Evolutionary conservation across 1,140 invertebrate genomes (phyloP).

Genomic region (Bombus huntii): DNA sequence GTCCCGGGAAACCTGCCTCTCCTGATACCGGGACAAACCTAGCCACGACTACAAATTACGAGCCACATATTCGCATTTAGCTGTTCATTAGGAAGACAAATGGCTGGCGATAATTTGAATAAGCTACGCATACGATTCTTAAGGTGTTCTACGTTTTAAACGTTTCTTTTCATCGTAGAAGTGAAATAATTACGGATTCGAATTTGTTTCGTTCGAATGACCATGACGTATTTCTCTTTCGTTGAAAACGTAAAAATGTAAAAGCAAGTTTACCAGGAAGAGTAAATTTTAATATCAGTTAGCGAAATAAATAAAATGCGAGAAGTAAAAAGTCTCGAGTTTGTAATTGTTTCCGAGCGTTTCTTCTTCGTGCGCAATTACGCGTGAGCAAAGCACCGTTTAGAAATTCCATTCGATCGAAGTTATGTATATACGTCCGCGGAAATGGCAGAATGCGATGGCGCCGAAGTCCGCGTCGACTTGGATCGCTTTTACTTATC

Average conservation of each 20-base stretch:
- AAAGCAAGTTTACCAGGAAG: not conserved
- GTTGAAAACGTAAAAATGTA: not conserved
- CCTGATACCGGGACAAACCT: slow-evolving; percentile 19
- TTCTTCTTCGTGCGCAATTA: not conserved
- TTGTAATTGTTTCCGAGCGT: not conserved
- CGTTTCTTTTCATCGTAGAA: not conserved
- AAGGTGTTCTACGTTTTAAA: not conserved
- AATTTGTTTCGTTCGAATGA: not conserved
- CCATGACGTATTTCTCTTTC: not conserved
- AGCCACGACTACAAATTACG: slow-evolving; percentile 20
- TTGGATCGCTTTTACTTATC: slow-evolving; percentile 48
- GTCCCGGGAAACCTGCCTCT: slow-evolving; percentile 37
- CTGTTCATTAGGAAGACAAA: slow-evolving; percentile 1
- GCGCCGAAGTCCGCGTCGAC: slow-evolving; percentile 5
- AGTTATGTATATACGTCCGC: slow-evolving; percentile 1
- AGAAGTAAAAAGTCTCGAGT: not conserved
- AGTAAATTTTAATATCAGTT: not conserved
- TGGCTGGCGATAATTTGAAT: not conserved
- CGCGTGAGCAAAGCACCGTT: not conserved
- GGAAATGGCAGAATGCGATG: not conserved
- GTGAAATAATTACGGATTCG: not conserved
- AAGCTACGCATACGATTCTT: not conserved
- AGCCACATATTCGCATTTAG: slow-evolving; percentile 11
- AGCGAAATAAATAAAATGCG: not conserved
- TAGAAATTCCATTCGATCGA: slow-evolving; percentile 20